Evolutionary conservation across 1,140 invertebrate species (phyloP), one percentile per base, ranked within the genome.

Genomic region (Formica exsecta): DNA sequence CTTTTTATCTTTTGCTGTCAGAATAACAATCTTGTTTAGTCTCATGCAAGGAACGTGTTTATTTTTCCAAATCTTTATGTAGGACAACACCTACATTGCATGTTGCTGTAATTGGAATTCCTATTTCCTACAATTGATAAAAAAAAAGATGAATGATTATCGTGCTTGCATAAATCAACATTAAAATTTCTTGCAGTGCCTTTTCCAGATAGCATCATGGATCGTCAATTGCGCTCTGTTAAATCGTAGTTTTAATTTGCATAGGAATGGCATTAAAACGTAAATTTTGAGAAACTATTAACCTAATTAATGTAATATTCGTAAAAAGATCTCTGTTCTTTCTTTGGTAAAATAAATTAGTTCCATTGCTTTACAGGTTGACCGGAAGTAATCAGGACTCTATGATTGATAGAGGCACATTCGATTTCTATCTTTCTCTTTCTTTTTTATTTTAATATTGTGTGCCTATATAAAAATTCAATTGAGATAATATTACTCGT

Each of bases 321-420:
- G 4, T 70, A 44, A 57, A 68, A 57, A 86, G 19, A 13, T 83
- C 57, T 80, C 3, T 73, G 87, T 85, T 81, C 66, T 89, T 75
- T 80, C 25, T 86, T 83, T 91, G 71, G 84, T 91, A 87, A 92
- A 92, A 81, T 92, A 92, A 90, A 90, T 90, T 89, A 90, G 80
- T 93, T 93, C 85, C 89, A 92, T 94, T 93, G 86, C 71, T 94
- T 95, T 95, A 81, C 94, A 94, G 94, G 92, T 94, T 93, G 36
- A 90, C 89, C 75, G 91, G 91, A 87, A 92, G 91, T 90, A 92
- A 92, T 88, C 93, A 93, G 90, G 94, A 94, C 74, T 92, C 92
- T 64, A 80, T 83, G 38, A 80, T 91, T 94, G 70, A 94, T 94
- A 86, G 91, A 94, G 93, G 94, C 94, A 93, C 86, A 92, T 90